Percentiles rank a stretch among this genome's conserved stretches.
phyloP scores from a whole-genome alignment of 1,140 invertebrate species.

The Magallana angulata region DNA sequence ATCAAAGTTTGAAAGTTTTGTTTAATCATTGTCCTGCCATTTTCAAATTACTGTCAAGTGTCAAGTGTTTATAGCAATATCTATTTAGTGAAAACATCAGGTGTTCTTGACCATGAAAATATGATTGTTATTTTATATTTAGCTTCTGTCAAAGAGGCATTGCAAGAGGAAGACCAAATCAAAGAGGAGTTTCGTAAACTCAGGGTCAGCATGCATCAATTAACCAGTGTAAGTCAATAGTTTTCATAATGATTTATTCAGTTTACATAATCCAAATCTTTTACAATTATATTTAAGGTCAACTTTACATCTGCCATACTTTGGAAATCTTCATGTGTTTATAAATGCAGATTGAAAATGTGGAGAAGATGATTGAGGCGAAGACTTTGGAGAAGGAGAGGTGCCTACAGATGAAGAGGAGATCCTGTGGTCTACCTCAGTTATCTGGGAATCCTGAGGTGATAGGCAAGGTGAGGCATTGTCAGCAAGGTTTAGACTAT shows the following conservation, averaged over 20 bases:
- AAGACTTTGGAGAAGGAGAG: constrained; percentile 68
- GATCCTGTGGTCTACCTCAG: constrained; percentile 70
- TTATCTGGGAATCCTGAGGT: constrained; percentile 71
- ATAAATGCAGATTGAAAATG: constrained; percentile 42
- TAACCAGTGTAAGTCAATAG: constrained; percentile 60
- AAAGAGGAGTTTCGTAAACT: constrained; percentile 71
- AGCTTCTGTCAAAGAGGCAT: constrained; percentile 73
- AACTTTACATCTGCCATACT: too few species aligned
- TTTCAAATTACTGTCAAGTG: too few species aligned
- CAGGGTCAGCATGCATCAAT: constrained; percentile 61
- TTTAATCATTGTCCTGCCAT: too few species aligned
- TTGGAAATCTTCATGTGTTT: too few species aligned
- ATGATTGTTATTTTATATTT: constrained; percentile 41
- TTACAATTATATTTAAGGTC: too few species aligned
- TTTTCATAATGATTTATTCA: too few species aligned
- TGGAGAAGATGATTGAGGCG: constrained; percentile 69
- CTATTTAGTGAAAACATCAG: too few species aligned
- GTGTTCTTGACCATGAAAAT: too few species aligned
- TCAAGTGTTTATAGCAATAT: too few species aligned
- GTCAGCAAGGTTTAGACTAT: background rate
- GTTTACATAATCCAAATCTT: background rate
- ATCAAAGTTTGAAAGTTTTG: too few species aligned
- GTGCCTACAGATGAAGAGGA: constrained; percentile 62
- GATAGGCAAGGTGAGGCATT: constrained; percentile 74
- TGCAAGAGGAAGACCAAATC: constrained; percentile 68